Evolutionary conservation across 2,888 invertebrate species (phyloP), one percentile per base, ranked within the genome.

Genomic region (Hirtodrosophila alboralis): DNA sequence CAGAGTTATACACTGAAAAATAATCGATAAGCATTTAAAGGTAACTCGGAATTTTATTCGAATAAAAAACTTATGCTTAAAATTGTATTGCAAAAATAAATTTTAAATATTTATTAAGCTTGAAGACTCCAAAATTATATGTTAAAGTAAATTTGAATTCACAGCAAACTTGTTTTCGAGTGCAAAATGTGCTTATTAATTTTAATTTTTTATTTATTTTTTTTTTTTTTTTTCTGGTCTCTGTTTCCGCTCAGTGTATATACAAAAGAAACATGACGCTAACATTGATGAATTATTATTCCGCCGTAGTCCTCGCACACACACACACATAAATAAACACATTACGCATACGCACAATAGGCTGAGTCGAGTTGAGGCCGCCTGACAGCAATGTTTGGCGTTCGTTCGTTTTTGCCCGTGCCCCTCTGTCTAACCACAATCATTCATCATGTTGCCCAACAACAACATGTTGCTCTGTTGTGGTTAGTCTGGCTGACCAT

Each of bases 281-380:
- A 65, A 84, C 80, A 84, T 84, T 70, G 80, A 84, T 83, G 80
- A 80, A 83, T 83, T 77, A 75, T 86, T 84, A 66, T 71, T 51
- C 21, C 51, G 41, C 30, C 38, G 16, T 37, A 43, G 33, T 36
- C 23, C 40, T 31, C 38, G 21, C 23, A 10, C 44, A n/a, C 13
- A 13, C 41, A 28, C 14, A 31, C 12, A 30, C 31, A 30, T 45
- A 56, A 13, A 56, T 27, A 58, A 26, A 47, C 33, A 61, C 56
- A 78, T 70, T 71, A 78, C 65, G 68, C 79, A 81, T 83, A 83
- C 80, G 83, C 73, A 75, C 13, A 52, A 54, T 64, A 43, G 33
- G 33, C 49, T 49, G 44, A 73, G 48, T 58, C 53, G 58, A 71
- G 53, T 56, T 63, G 61, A 62, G 70, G 69, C 68, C 51, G 70